These are phyloP conservation scores for Paracyclopina nana DNA, from an alignment of 1,140 invertebrate species.

Conservation along the genomic window DNA sequence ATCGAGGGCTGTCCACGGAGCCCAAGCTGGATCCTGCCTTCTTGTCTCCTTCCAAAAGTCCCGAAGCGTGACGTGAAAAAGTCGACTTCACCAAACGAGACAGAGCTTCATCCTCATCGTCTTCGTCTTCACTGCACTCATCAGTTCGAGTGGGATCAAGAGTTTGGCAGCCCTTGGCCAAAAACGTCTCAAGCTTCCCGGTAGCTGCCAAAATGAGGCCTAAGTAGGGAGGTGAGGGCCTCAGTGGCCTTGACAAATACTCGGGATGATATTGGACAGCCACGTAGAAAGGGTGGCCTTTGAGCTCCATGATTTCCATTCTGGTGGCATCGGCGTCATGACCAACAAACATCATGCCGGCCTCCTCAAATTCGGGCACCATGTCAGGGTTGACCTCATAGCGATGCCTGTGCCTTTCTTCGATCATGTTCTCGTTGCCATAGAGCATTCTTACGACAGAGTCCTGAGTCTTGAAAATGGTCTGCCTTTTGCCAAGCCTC, in stretches of 20 bases:
- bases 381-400: conserved; percentile 86
- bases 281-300: conserved; percentile 72
- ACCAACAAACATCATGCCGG: conserved; percentile 80
- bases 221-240: conserved; percentile 83
- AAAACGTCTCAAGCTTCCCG: conserved; percentile 43
- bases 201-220: conserved; percentile 74
- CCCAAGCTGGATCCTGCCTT: no score
- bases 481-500: conserved; percentile 77
- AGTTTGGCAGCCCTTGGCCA: conserved; percentile 40
- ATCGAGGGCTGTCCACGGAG: no score
- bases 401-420: not conserved
- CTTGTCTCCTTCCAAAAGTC: no score
- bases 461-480: conserved; percentile 40
- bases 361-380: conserved; percentile 49
- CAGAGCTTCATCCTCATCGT: no score
- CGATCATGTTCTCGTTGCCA: conserved; percentile 35
- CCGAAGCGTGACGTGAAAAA: no score
- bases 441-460: conserved; percentile 45
- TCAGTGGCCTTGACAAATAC: conserved; percentile 77
- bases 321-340: conserved; percentile 41
- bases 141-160: no score
- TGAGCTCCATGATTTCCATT: conserved; percentile 44
- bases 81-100: no score
- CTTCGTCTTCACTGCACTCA: no score
- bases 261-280: conserved; percentile 95